These are phyloP conservation scores for Chelonoidis abingdonii DNA, from an alignment of 2,113 vertebrate genomes.

Conservation along the genomic window DNA sequence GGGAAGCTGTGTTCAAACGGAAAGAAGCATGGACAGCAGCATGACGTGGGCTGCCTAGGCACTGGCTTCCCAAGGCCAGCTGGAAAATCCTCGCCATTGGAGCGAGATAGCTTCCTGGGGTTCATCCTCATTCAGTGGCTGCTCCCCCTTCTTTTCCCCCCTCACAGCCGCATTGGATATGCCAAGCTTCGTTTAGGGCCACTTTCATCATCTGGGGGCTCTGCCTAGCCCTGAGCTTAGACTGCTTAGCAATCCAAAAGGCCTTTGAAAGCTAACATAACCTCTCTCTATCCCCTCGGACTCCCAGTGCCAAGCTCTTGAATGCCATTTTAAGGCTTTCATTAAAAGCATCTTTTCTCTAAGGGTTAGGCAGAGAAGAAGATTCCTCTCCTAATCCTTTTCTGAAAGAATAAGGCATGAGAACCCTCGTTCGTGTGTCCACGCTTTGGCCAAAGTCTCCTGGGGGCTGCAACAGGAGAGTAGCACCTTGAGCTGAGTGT, in stretches of 20 bases:
- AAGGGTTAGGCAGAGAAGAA: neutral
- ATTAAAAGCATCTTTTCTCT: slow-evolving; percentile 3
- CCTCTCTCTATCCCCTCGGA: rapidly evolving
- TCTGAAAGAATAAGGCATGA: neutral
- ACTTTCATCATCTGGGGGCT: slow-evolving; percentile 33
- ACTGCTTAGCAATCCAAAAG: slow-evolving; percentile 12
- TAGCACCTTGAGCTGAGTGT: neutral
- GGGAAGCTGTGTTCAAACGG: neutral
- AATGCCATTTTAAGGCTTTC: neutral
- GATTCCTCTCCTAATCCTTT: neutral
- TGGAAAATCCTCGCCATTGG: neutral
- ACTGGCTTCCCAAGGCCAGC: neutral
- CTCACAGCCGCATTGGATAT: neutral
- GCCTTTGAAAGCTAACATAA: slow-evolving; percentile 3
- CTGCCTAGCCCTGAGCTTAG: slow-evolving; percentile 6
- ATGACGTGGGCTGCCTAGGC: neutral
- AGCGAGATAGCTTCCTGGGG: neutral
- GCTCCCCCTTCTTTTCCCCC: neutral
- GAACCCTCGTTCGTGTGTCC: neutral
- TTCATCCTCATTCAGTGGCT: neutral
- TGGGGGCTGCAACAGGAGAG: too few relatives aligned
- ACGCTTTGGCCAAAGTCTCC: rapidly evolving
- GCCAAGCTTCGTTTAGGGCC: slow-evolving; percentile 51
- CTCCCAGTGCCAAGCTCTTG: neutral
- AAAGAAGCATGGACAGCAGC: neutral